These are phyloP conservation scores for Mechanitis messenoides DNA, from an alignment of 2,888 invertebrate genomes.

Conservation along the genomic window DNA sequence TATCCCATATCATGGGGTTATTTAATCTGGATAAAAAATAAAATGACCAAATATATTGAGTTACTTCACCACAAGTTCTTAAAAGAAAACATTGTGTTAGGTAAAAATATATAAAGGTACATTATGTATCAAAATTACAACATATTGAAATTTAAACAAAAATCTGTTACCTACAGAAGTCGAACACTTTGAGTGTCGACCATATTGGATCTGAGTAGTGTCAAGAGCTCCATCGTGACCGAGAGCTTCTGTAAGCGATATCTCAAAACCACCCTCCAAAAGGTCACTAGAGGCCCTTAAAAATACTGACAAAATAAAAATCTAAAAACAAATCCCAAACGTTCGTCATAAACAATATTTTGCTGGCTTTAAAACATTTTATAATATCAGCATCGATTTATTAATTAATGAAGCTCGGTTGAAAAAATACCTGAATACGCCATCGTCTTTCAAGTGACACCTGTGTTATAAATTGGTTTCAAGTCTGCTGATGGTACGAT, in stretches of 20 bases:
- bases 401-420: no score
- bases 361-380: no score
- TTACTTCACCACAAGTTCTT: no score
- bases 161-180: slow-evolving; percentile 21
- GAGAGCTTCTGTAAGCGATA: slow-evolving; percentile 52
- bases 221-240: slow-evolving; percentile 40
- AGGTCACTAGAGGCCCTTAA: slow-evolving; percentile 39
- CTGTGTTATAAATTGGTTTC: background rate
- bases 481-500: slow-evolving; percentile 9
- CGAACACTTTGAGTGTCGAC: slow-evolving; percentile 25
- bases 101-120: no score
- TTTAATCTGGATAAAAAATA: no score
- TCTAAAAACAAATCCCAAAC: background rate
- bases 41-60: no score
- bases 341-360: no score
- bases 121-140: no score
- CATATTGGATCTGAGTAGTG: slow-evolving; percentile 48
- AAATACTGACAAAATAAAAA: slow-evolving; percentile 11
- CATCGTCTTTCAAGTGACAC: slow-evolving; percentile 2
- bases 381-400: no score
- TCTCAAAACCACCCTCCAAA: slow-evolving; percentile 44
- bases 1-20: no score
- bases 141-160: slow-evolving; percentile 3
- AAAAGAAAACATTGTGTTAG: no score
- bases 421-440: background rate